Evolutionary conservation across 64 coral and sea anemone species (phyloP), one percentile per base, ranked within the genome.

Genomic region (Dendrophyllia cribrosa): DNA sequence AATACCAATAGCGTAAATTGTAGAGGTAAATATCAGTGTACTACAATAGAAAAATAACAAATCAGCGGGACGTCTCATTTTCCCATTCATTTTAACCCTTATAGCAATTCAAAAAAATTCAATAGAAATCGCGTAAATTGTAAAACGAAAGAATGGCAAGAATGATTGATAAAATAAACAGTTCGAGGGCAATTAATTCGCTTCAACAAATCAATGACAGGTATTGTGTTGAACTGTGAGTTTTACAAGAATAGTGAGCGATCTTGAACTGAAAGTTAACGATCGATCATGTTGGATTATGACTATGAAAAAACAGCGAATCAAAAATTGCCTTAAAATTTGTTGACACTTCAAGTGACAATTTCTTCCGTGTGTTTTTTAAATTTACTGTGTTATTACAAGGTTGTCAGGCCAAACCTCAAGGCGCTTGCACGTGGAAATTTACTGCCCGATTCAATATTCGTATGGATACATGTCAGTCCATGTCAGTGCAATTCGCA

Each of bases 371-470:
- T 63, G 17, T n/a, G 11, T 7, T 7, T 55, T 55, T 55, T 55
- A 55, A 55, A 55, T 55, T 55, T 55, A 55, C n/a, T n/a, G 6
- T 55, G 52, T 55, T 55, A 55, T 55, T 7, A 55, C n/a, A n/a
- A n/a, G n/a, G n/a, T 55, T 55, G 6, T 55, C 11, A 10, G 11
- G 6, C 6, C 11, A 55, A 10, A 5, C 52, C 52, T 55, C 52
- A 20, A 3, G n/a, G 20, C 10, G 9, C 0, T 15, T 22, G 80
- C 80, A 84, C 80, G 80, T 84, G 80, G 61, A 47, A 67, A 66
- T 83, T 66, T 59, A 84, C 80, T 49, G 19, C 79, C 8, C 11
- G 6, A 84, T 51, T 62, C 58, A 84, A 68, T 75, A 75, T 84
- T 84, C 45, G 43, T 50, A 60, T 49, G 15, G 50, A 21, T 17